Evolutionary conservation across 92 coral and sea anemone species (phyloP), one percentile per base, ranked within the genome.

Genomic region (Porites divaricata): DNA sequence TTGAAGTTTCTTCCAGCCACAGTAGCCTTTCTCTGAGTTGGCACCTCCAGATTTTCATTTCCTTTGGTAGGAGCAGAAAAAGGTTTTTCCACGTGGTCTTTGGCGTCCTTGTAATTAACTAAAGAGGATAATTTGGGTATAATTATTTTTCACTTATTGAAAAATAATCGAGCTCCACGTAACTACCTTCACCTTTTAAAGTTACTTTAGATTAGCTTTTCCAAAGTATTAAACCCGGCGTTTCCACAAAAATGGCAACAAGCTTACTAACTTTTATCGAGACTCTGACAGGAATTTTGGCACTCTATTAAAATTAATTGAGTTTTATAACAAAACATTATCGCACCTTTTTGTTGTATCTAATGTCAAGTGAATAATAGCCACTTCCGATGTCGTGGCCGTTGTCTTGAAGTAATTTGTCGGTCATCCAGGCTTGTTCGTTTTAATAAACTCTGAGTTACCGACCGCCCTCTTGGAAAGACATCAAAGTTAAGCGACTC

Each of bases 51-150:
- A 63, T 22, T 63, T 12, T 63, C 68, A 15, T 63, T 19, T 19
- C 68, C 2, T 19, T 63, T 63, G 68, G n/a, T 63, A 11, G 6
- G 13, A 11, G 68, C 21, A 1, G 68, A 1, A 70, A 70, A 70
- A 70, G 7, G 1, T 70, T 22, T 28, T 70, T n/a, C 56, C 25
- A 11, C 75, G 7, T 22, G 25, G 56, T 15, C 75, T 22, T 70
- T 70, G 51, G 75, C 75, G 17, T 70, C 0, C 75, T 70, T 70
- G 41, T 70, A 49, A 28, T 28, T 70, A 70, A 20, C 52, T 70
- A 20, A 22, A 1, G 23, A 63, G n/a, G 19, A 63, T 11, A 63
- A 20, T 63, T 63, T 63, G n/a, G 21, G n/a, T 63, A 8, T 11
- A 63, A 63, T 22, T 7, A 63, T 63, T 15, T 63, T 63, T 15